phyloP scores from a whole-genome alignment of 2,888 invertebrate species.

The Minunthozetes semirufus region DNA sequence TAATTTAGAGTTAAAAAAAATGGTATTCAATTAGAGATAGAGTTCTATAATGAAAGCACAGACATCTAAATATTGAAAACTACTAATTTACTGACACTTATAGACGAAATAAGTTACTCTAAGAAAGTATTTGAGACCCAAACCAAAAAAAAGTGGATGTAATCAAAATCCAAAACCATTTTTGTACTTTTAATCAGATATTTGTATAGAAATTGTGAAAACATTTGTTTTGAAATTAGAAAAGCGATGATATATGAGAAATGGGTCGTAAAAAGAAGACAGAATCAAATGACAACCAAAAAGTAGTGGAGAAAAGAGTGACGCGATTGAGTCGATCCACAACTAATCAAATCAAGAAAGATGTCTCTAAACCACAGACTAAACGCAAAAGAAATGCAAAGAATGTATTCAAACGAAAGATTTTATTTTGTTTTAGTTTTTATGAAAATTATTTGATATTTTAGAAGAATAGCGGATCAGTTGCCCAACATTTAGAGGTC shows the following conservation, averaged over 20 bases:
- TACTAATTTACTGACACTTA: too few species aligned
- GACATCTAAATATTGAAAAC: too few species aligned
- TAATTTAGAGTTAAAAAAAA: too few species aligned
- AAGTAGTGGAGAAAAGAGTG: neutral
- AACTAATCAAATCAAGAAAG: neutral
- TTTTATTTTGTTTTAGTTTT: neutral
- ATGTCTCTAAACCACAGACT: neutral
- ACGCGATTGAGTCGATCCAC: neutral
- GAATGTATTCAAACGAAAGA: neutral
- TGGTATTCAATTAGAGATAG: too few species aligned
- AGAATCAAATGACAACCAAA: neutral
- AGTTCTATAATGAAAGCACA: too few species aligned
- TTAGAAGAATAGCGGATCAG: neutral
- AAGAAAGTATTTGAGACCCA: too few species aligned
- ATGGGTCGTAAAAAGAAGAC: slow-evolving; percentile 10
- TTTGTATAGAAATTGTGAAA: too few species aligned
- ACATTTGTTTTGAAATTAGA: neutral
- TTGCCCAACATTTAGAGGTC: neutral
- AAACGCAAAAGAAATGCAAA: neutral
- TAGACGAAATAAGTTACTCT: too few species aligned
- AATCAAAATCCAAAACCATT: too few species aligned
- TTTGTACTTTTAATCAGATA: too few species aligned
- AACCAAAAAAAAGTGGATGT: too few species aligned
- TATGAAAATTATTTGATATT: neutral
- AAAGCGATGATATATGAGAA: neutral